Evolutionary conservation across 64 coral and sea anemone species (phyloP), one percentile per base, ranked within the genome.

Genomic region (Acropora tenuis): DNA sequence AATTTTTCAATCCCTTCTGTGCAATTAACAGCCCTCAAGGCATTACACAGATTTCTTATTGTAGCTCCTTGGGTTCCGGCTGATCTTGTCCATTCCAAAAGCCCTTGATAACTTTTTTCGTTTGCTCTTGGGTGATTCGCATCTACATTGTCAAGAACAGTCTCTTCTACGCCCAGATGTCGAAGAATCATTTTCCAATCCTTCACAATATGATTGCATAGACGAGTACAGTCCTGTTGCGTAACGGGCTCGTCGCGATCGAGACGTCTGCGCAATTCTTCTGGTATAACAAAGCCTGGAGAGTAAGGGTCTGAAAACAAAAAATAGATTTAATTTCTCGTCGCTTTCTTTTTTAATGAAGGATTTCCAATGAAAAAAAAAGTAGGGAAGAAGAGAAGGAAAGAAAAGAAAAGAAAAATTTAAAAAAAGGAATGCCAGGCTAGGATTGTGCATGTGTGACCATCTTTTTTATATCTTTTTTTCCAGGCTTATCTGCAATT

Each of bases 71-170:
- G 16, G 5, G 10, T 1, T 11, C 53, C 30, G 10, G 16, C 6
- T 7, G 1, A 7, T 55, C 42, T 47, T 72, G 0, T 19, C 65
- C 82, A 85, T 1, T 0, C 9, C 15, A 72, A 5, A 3, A 85
- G 46, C 2, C 82, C 82, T 40, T 85, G 82, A 69, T 47, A 85
- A 11, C 66, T 71, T 18, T 85, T 85, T 85, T 85, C 82, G 0
- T 16, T n/a, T 13, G 0, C 52, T 9, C 5, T 9, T 5, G 1
- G 6, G n/a, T 44, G 6, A 82, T 85, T 18, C 2, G 44, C 18
- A 3, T 85, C 82, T 8, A 85, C 3, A 4, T 71, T 69, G 47
- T 71, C 65, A 1, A 85, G n/a, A 13, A 2, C 8, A 1, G 7
- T 10, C 13, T 85, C 61, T 12, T 30, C 13, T 6, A 72, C 10